phyloP scores from a whole-genome alignment of 1,140 invertebrate species.

The Scaptomyza pallida region DNA sequence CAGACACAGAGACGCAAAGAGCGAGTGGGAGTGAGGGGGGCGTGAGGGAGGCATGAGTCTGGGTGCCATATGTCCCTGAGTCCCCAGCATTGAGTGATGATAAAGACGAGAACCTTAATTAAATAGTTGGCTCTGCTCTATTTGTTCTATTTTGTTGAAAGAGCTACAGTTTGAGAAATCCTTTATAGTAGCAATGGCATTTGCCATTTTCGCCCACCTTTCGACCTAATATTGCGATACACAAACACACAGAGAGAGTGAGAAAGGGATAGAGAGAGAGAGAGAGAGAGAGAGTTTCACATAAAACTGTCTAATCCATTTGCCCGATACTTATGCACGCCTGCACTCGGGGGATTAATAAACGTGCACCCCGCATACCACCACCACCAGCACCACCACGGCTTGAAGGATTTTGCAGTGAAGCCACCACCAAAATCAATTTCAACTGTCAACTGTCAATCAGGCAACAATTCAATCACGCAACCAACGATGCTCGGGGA shows the following conservation, averaged over 20 bases:
- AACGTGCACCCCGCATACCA: constrained; percentile 51
- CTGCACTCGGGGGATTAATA: constrained; percentile 79
- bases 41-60: background rate
- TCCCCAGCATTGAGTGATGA: constrained; percentile 33
- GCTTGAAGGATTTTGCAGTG: background rate
- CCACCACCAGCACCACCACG: constrained; percentile 1
- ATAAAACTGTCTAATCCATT: constrained; percentile 79
- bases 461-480: constrained; percentile 77
- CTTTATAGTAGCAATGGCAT: too few species aligned
- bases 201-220: background rate
- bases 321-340: constrained; percentile 81
- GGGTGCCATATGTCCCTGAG: constrained; percentile 54
- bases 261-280: too few species aligned
- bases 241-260: too few species aligned
- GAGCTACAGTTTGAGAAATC: constrained; percentile 19
- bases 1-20: background rate
- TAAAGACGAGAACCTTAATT: constrained; percentile 49
- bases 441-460: constrained; percentile 82
- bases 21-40: background rate
- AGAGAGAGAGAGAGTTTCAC: constrained; percentile 8
- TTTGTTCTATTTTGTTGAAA: too few species aligned
- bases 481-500: constrained; percentile 63
- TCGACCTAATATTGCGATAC: constrained; percentile 6
- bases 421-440: constrained; percentile 65
- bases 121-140: constrained; percentile 49